A percentile compares a stretch with the other conserved stretches of the same genome.
These are phyloP conservation scores for Ptilodon capucinus DNA, from an alignment of 2,888 invertebrate species.

Conservation along the genomic window DNA sequence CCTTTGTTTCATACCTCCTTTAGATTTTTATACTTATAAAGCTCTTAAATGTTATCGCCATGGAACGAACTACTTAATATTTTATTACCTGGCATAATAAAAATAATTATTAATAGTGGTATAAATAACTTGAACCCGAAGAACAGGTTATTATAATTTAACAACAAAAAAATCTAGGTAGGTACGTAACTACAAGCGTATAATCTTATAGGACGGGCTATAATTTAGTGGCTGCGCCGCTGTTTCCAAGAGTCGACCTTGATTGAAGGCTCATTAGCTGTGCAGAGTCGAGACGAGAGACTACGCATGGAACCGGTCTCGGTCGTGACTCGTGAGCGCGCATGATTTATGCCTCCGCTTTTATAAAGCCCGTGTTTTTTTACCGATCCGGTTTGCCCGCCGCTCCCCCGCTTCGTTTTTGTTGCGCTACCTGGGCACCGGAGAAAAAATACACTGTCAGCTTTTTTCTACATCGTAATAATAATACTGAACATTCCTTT, in stretches of 20 bases:
- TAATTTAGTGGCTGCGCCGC: constrained; percentile 53
- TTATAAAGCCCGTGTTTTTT: constrained; percentile 64
- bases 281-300: constrained; percentile 54
- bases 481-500: constrained; percentile 80
- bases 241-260: constrained; percentile 66
- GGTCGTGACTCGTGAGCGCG: constrained; percentile 73
- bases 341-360: constrained; percentile 77
- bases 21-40: constrained; percentile 4
- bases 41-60: constrained; percentile 10
- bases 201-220: constrained; percentile 41
- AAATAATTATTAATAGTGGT: constrained; percentile 3
- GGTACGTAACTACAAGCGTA: constrained; percentile 14
- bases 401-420: constrained; percentile 56
- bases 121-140: constrained; percentile 7
- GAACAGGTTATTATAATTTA: constrained; percentile 12
- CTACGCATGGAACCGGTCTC: constrained; percentile 63
- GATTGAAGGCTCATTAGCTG: constrained; percentile 79
- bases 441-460: constrained; percentile 72
- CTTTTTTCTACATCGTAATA: constrained; percentile 67
- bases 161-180: constrained; percentile 3
- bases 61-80: constrained; percentile 5
- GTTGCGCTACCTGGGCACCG: constrained; percentile 74
- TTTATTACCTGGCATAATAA: constrained; percentile 6
- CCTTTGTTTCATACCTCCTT: constrained; percentile 1
- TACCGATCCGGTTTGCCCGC: constrained; percentile 65